phyloP scores from a whole-genome alignment of 2,113 vertebrate species.

The Genyomyrus donnyi region DNA sequence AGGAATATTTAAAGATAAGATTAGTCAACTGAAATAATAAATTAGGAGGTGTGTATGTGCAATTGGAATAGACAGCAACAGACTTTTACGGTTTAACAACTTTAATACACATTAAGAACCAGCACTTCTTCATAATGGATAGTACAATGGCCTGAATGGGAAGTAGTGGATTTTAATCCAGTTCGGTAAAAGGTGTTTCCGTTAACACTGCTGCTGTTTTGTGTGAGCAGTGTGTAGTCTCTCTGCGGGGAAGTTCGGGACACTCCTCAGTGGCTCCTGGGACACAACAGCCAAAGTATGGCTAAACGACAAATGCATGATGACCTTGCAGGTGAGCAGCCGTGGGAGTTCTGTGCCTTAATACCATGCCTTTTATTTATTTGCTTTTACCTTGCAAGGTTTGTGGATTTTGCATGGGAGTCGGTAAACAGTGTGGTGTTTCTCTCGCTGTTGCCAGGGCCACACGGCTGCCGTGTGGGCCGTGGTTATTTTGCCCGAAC shows the following conservation, averaged over 20 bases:
- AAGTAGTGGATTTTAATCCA: background rate
- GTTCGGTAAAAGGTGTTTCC: background rate
- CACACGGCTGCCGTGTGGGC: conserved; percentile 93
- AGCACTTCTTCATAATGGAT: background rate
- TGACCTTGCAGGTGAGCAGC: conserved; percentile 83
- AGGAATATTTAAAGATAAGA: background rate
- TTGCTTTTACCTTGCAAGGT: background rate
- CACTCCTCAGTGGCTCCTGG: conserved; percentile 93
- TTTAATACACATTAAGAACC: background rate
- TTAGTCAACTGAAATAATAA: background rate
- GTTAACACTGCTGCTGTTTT: background rate
- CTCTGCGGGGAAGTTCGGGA: conserved; percentile 92
- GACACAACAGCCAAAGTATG: conserved; percentile 94
- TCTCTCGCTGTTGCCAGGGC: conserved; percentile 59
- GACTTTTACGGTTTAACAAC: background rate
- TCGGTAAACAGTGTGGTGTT: background rate
- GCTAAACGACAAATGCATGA: conserved; percentile 96
- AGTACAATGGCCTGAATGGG: background rate
- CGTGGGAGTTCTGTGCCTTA: background rate
- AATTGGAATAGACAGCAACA: background rate
- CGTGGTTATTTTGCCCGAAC: conserved; percentile 85
- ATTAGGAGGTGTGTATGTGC: background rate
- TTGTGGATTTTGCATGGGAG: background rate
- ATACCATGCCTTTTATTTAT: background rate
- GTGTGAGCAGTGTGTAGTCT: conserved; percentile 78